These are phyloP conservation scores for Zygothrica quintamaculata DNA, from an alignment of 2,888 invertebrate species.

Conservation along the genomic window DNA sequence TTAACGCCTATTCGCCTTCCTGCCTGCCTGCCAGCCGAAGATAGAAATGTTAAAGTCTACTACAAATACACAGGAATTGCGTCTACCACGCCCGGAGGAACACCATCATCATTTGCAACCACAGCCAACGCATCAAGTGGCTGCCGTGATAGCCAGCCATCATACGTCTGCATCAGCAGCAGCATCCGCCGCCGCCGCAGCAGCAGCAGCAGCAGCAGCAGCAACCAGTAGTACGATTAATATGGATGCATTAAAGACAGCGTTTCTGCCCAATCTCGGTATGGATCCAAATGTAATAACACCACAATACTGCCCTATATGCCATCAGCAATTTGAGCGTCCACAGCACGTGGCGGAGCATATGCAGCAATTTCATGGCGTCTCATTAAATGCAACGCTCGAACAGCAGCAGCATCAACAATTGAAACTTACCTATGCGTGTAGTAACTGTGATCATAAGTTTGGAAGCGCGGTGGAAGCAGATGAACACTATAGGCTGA, in stretches of 20 bases:
- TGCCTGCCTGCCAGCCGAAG: conserved; percentile 48
- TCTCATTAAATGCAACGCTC: conserved; percentile 64
- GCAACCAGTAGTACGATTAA: conserved; percentile 16
- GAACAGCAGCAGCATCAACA: conserved; percentile 64
- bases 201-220: conserved; percentile 11
- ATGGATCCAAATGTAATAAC: conserved; percentile 80
- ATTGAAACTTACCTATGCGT: conserved; percentile 78
- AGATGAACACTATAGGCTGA: conserved; percentile 82
- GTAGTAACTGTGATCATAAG: conserved; percentile 83
- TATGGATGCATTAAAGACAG: conserved; percentile 82
- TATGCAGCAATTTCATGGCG: conserved; percentile 82
- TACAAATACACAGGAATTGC: conserved; percentile 83
- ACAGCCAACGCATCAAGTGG: conserved; percentile 64
- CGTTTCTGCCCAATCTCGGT: conserved; percentile 83
- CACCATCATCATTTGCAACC: conserved; percentile 57
- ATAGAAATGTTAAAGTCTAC: conserved; percentile 83
- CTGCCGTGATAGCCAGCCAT: conserved; percentile 67
- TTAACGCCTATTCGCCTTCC: conserved; percentile 22
- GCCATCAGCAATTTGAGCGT: conserved; percentile 83
- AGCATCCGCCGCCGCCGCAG: conserved; percentile 15
- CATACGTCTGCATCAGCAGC: conserved; percentile 36
- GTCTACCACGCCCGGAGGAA: conserved; percentile 81
- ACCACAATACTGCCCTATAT: conserved; percentile 82
- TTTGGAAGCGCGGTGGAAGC: conserved; percentile 80
- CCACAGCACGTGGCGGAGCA: conserved; percentile 81